Evolutionary conservation across 92 coral and sea anemone genomes (phyloP).

Genomic region (Parazoanthus darwini): DNA sequence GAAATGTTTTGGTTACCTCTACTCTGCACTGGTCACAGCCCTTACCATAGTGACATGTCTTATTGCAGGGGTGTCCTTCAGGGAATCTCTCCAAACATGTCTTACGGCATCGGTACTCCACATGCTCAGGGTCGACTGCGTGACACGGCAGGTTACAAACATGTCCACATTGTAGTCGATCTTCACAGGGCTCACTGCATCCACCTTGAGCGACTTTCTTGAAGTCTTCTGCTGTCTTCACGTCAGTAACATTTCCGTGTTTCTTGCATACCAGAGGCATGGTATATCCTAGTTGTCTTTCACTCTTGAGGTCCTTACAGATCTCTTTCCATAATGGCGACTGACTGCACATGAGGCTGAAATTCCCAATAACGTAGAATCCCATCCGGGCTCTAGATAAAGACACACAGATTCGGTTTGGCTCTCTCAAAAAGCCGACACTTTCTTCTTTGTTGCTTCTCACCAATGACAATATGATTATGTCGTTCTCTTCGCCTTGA

Average conservation of each 20-base stretch:
- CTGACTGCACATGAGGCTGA: constrained; percentile 49
- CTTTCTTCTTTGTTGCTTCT: constrained; percentile 42
- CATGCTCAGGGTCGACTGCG: constrained; percentile 47
- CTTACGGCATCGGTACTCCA: constrained; percentile 35
- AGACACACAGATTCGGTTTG: constrained; percentile 83
- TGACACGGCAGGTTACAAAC: constrained; percentile 59
- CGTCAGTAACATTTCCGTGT: constrained; percentile 47
- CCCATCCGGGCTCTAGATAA: constrained; percentile 76
- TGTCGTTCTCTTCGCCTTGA: neutral
- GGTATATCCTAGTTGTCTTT: constrained; percentile 34
- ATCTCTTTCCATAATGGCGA: constrained; percentile 61
- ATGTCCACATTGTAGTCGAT: constrained; percentile 66
- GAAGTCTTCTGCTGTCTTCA: constrained; percentile 49
- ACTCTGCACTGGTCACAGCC: constrained; percentile 51
- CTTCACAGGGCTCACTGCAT: constrained; percentile 45
- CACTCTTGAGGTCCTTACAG: constrained; percentile 49
- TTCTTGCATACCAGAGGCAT: constrained; percentile 49
- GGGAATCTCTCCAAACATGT: constrained; percentile 40
- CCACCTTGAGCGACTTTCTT: constrained; percentile 54
- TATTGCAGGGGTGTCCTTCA: constrained; percentile 56
- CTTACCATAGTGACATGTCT: constrained; percentile 56
- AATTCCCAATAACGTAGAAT: constrained; percentile 72
- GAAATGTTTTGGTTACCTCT: constrained; percentile 38
- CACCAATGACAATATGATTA: constrained; percentile 41
- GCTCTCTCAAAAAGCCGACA: constrained; percentile 65